Conservation (phyloP, 2,888 invertebrate species). For the Spisula subtruncata region DNA sequence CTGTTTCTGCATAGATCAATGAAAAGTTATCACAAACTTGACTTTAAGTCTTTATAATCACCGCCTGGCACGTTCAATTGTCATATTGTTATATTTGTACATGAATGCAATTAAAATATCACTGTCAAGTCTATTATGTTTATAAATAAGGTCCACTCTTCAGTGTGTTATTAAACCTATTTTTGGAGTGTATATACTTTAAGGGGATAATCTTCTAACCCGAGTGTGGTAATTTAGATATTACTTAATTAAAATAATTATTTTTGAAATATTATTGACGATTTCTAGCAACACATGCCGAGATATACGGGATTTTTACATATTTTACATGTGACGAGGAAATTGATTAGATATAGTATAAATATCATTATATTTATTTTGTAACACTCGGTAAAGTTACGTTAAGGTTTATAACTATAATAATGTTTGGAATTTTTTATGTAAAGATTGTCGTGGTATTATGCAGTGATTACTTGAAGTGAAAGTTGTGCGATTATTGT, state of each 20-base stretch:
- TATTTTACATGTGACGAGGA: neutral
- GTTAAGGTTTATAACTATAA: neutral
- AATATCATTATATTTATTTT: neutral
- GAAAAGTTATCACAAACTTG: slow-evolving; percentile 35
- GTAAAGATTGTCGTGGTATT: no score
- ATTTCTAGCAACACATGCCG: neutral
- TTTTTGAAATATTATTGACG: neutral
- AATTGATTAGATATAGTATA: no score
- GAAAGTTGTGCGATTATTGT: neutral
- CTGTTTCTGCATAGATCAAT: slow-evolving; percentile 53
- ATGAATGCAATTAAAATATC: slow-evolving; percentile 1
- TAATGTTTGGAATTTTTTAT: no score
- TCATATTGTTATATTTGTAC: neutral
- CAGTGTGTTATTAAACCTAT: neutral
- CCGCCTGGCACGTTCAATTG: neutral
- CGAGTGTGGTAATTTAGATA: neutral
- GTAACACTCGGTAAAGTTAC: neutral
- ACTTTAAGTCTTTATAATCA: slow-evolving; percentile 32
- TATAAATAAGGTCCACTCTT: neutral
- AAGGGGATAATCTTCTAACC: neutral
- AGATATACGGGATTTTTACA: neutral
- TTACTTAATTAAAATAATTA: neutral
- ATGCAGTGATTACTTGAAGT: neutral
- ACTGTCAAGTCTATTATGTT: neutral
- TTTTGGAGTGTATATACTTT: neutral